These are phyloP conservation scores for Astreopora myriophthalma DNA, from an alignment of 64 coral and sea anemone genomes.

Conservation along the genomic window DNA sequence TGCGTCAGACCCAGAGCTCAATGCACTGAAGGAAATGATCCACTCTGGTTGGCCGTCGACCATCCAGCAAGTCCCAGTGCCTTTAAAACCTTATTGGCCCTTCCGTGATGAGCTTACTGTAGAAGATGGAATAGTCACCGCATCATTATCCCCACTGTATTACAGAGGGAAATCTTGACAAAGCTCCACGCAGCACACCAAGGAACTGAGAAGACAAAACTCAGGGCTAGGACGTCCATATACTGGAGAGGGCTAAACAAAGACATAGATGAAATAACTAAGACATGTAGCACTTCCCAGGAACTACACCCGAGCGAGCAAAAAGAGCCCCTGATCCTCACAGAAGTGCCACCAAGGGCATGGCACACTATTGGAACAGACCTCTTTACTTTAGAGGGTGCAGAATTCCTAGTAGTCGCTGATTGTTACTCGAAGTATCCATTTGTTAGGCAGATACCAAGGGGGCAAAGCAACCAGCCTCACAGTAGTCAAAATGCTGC, in stretches of 20 bases:
- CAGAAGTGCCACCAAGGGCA: too few relatives aligned
- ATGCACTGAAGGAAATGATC: conserved; percentile 36
- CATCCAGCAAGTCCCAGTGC: too few relatives aligned
- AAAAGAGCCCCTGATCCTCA: too few relatives aligned
- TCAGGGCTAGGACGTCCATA: conserved; percentile 40
- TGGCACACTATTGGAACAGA: too few relatives aligned
- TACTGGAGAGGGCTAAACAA: conserved; percentile 54
- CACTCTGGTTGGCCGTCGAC: conserved; percentile 43
- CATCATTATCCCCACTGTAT: conserved; percentile 41
- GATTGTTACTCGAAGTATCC: conserved; percentile 60
- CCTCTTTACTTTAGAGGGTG: not conserved
- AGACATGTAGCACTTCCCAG: conserved; percentile 32
- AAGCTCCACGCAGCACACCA: conserved; percentile 39
- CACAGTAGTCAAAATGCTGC: conserved; percentile 40
- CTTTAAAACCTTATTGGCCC: conserved; percentile 7
- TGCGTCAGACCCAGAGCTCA: conserved; percentile 22
- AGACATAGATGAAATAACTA: conserved; percentile 30
- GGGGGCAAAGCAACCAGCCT: conserved; percentile 54
- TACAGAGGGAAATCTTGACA: conserved; percentile 41
- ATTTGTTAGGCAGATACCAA: too few relatives aligned
- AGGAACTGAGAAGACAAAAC: conserved; percentile 41
- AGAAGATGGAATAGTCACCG: conserved; percentile 47
- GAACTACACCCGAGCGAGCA: not conserved
- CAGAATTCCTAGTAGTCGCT: conserved; percentile 50
- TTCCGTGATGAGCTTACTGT: conserved; percentile 17